phyloP scores from a whole-genome alignment of 2,797 vertebrate genomes.

The Rhinichthys osculus region DNA sequence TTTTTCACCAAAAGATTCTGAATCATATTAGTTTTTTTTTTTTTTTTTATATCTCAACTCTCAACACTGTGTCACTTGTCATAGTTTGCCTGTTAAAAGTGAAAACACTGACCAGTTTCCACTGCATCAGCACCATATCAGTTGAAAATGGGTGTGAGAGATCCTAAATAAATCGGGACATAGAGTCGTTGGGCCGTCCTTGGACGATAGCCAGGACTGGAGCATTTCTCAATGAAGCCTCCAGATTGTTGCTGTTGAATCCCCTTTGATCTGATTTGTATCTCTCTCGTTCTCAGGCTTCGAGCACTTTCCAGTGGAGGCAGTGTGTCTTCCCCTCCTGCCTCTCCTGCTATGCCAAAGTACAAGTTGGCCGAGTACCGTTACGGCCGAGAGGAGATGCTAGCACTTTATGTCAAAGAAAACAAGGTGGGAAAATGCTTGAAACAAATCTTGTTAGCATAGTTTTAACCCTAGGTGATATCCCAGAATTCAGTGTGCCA shows the following conservation, averaged over 20 bases:
- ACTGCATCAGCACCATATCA: background rate
- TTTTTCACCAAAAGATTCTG: background rate
- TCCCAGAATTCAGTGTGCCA: background rate
- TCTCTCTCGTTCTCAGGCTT: slow-evolving; percentile 77
- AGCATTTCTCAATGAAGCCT: background rate
- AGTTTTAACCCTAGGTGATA: background rate
- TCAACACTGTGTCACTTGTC: background rate
- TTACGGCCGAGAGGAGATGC: slow-evolving; percentile 95
- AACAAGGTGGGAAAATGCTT: slow-evolving; percentile 81
- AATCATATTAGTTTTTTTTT: background rate
- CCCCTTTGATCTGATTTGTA: slow-evolving; percentile 24
- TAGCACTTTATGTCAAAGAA: slow-evolving; percentile 96
- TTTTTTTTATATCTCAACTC: background rate
- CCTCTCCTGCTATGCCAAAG: slow-evolving; percentile 96
- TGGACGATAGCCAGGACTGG: background rate
- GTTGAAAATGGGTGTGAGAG: background rate
- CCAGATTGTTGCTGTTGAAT: slow-evolving; percentile 27
- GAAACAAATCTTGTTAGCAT: background rate
- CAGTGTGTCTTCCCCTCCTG: slow-evolving; percentile 90
- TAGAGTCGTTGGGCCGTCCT: background rate
- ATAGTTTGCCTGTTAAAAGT: background rate
- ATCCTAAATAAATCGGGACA: background rate
- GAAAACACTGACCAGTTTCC: background rate
- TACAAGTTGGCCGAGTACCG: slow-evolving; percentile 96
- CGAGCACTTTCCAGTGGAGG: slow-evolving; percentile 93